These are phyloP conservation scores for Syrmaticus mikado DNA, from an alignment of 2,113 vertebrate species.

Conservation along the genomic window DNA sequence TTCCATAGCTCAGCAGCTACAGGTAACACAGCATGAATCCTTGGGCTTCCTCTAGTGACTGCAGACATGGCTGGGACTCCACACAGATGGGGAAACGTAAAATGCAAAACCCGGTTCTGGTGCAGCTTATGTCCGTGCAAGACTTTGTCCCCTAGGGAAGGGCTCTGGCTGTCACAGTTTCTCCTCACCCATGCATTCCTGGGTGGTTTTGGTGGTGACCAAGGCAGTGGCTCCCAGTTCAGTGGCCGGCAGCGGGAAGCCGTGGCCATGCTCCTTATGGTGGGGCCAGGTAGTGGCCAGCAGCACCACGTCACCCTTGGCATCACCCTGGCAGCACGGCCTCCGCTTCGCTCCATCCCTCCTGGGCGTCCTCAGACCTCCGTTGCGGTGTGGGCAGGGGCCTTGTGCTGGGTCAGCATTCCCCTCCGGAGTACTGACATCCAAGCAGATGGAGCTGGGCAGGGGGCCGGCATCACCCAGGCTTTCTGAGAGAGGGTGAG, in stretches of 20 bases:
- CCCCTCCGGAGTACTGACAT: neutral
- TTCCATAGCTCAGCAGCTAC: neutral
- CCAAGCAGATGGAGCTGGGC: neutral
- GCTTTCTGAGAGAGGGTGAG: conserved; percentile 17
- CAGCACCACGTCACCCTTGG: neutral
- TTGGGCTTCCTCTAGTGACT: neutral
- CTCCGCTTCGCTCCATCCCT: neutral
- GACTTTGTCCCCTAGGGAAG: fast-evolving
- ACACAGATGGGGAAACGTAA: neutral
- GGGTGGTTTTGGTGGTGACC: conserved; percentile 82
- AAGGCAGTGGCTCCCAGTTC: conserved; percentile 79
- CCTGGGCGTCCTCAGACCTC: neutral
- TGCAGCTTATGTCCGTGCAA: neutral
- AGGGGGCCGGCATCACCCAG: neutral
- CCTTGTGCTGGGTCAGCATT: neutral
- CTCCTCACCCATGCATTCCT: conserved; percentile 9
- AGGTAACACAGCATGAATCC: neutral
- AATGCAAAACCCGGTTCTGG: neutral
- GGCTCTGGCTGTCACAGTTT: conserved; percentile 8
- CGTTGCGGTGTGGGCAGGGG: neutral
- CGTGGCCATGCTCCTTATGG: conserved; percentile 49
- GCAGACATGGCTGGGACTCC: neutral
- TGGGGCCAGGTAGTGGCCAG: neutral
- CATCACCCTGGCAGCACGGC: neutral
- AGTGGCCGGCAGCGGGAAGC: conserved; percentile 77